phyloP scores from a whole-genome alignment of 1,140 invertebrate genomes.

The Portunus trituberculatus region DNA sequence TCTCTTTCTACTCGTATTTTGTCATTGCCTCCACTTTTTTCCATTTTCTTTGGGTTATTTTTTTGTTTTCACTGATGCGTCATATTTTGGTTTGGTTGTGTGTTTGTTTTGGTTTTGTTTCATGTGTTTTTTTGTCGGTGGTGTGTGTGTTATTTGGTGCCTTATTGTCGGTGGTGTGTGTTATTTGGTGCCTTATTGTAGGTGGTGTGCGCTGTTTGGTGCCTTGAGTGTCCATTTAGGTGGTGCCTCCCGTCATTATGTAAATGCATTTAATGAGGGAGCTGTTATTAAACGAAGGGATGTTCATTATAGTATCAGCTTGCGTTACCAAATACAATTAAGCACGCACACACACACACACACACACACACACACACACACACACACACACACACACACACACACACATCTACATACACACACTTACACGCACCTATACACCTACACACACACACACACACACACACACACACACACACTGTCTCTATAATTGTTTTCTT shows the following conservation, averaged over 20 bases:
- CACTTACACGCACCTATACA: slow-evolving; percentile 55
- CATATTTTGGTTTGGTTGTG: too few relatives aligned
- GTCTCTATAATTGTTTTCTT: too few relatives aligned
- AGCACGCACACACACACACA: slow-evolving; percentile 41
- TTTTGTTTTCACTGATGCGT: too few relatives aligned
- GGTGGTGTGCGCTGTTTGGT: background rate
- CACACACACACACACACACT: slow-evolving; percentile 24
- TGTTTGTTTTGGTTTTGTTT: background rate
- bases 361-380: slow-evolving; percentile 54
- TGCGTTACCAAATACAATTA: slow-evolving; percentile 13
- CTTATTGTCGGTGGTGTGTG: background rate
- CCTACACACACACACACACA: slow-evolving; percentile 16
- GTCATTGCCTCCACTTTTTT: too few relatives aligned
- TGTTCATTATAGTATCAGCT: background rate
- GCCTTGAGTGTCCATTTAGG: background rate
- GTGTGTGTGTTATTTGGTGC: background rate
- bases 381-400: slow-evolving; percentile 52
- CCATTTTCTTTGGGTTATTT: too few relatives aligned
- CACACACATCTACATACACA: slow-evolving; percentile 63
- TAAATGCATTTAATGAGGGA: background rate
- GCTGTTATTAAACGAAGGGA: background rate
- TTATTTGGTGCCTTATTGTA: background rate
- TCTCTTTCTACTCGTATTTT: too few relatives aligned
- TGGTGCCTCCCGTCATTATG: background rate
- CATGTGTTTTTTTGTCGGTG: background rate